Evolutionary conservation across 37 sponge, comb jelly and placozoan genomes (phyloP).

Genomic region (Beroe forskalii): DNA sequence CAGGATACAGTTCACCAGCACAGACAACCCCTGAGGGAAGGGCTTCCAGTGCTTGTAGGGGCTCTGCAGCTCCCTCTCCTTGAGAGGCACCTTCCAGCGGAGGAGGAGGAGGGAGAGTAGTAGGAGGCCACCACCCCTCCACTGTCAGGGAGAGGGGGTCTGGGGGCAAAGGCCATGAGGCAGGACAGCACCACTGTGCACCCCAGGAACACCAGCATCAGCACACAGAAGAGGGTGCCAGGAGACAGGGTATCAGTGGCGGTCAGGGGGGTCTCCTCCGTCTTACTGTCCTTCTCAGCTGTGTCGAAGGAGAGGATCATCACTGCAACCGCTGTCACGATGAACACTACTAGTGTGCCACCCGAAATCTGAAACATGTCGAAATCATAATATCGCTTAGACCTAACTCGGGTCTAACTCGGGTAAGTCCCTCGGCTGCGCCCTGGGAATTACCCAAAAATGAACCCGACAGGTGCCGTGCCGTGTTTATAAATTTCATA

Average conservation of each 20-base stretch:
- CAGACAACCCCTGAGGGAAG: conserved; percentile 28
- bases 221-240: neutral
- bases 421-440: neutral
- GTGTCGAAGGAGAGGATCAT: conserved; percentile 33
- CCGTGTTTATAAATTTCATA: too few relatives aligned
- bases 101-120: neutral
- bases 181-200: neutral
- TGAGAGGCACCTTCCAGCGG: neutral
- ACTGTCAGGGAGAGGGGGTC: neutral
- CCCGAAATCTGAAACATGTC: conserved; percentile 24
- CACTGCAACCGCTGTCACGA: conserved; percentile 25
- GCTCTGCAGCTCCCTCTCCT: neutral
- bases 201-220: conserved; percentile 2
- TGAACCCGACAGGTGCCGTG: too few relatives aligned
- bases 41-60: too few relatives aligned
- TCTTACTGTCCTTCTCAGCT: neutral
- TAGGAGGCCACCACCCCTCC: neutral
- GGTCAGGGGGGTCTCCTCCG: conserved; percentile 37
- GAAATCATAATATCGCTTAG: neutral
- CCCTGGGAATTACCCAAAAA: neutral
- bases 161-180: neutral
- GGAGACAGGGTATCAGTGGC: neutral
- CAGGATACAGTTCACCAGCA: neutral
- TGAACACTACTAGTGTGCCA: conserved; percentile 6
- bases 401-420: neutral